Percentiles rank a stretch among this genome's conserved stretches.
These are phyloP conservation scores for Cheilosia pagana DNA, from an alignment of 2,888 invertebrate species.

Conservation along the genomic window DNA sequence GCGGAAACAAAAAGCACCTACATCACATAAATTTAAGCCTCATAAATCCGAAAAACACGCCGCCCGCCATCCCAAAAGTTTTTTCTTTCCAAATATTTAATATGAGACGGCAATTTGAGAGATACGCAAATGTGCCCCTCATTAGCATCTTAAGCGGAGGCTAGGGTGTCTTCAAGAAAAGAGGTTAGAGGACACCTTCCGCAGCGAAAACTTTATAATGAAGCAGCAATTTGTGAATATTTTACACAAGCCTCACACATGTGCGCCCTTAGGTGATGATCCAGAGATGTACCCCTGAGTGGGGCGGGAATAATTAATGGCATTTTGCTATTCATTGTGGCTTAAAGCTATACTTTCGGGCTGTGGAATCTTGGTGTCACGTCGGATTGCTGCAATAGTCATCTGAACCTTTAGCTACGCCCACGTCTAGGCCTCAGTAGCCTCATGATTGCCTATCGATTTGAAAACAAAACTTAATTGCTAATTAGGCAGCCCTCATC, in stretches of 20 bases:
- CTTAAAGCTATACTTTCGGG: too few species aligned
- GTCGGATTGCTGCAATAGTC: too few species aligned
- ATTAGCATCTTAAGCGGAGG: conserved; percentile 19
- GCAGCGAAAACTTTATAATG: conserved; percentile 23
- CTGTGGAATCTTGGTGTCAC: too few species aligned
- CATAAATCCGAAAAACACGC: too few species aligned
- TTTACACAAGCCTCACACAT: conserved; percentile 18
- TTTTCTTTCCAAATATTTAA: conserved; percentile 28
- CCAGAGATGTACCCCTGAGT: too few species aligned
- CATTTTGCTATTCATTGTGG: too few species aligned
- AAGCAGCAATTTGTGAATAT: conserved; percentile 47
- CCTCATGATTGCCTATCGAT: background rate
- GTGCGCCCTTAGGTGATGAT: conserved; percentile 2
- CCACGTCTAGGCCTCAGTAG: background rate
- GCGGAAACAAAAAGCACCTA: too few species aligned
- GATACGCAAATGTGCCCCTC: conserved; percentile 9
- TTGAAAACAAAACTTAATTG: conserved; percentile 22
- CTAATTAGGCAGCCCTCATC: conserved; percentile 18
- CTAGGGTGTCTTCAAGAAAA: too few species aligned
- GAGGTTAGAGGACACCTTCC: background rate
- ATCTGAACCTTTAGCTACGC: too few species aligned
- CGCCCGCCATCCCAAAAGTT: too few species aligned
- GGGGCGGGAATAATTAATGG: too few species aligned
- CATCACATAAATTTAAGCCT: too few species aligned
- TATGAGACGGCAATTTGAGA: conserved; percentile 6